Conservation (phyloP, 1,140 invertebrate genomes). For the Heterodera carotae region DNA sequence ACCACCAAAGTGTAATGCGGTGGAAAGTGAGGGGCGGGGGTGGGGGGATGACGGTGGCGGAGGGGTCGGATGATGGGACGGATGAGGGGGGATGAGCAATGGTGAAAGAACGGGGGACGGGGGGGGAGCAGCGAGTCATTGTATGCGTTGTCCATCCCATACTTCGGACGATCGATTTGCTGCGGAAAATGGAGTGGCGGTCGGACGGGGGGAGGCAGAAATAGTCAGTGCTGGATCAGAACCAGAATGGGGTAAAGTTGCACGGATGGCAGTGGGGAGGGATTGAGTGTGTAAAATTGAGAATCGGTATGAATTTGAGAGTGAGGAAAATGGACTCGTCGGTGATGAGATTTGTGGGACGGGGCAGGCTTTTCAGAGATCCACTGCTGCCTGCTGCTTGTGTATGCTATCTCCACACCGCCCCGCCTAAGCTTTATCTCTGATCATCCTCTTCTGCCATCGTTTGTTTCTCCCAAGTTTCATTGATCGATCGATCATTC, state of each 20-base stretch:
- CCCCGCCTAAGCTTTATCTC: no score
- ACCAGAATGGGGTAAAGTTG: not conserved
- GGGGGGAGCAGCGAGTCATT: not conserved
- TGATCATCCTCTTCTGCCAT: not conserved
- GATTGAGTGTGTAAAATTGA: no score
- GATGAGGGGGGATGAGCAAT: not conserved
- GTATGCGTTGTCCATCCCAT: conserved; percentile 8
- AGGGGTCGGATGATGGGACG: not conserved
- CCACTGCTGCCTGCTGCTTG: no score
- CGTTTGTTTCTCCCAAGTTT: not conserved
- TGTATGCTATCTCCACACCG: not conserved
- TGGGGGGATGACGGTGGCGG: not conserved
- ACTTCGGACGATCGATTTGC: conserved; percentile 13
- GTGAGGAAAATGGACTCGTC: not conserved
- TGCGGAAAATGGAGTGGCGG: not conserved
- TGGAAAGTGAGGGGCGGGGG: not conserved
- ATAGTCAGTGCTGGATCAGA: not conserved
- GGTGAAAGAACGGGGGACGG: conserved; percentile 1
- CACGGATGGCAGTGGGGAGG: not conserved
- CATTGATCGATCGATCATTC: not conserved
- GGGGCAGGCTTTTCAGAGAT: not conserved
- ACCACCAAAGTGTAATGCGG: not conserved
- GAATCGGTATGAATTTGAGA: no score
- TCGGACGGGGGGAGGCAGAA: not conserved
- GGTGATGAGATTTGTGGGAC: no score